Evolutionary conservation across 2,888 invertebrate species (phyloP), one percentile per base, ranked within the genome.

Genomic region (Psococerastis gibbosa): DNA sequence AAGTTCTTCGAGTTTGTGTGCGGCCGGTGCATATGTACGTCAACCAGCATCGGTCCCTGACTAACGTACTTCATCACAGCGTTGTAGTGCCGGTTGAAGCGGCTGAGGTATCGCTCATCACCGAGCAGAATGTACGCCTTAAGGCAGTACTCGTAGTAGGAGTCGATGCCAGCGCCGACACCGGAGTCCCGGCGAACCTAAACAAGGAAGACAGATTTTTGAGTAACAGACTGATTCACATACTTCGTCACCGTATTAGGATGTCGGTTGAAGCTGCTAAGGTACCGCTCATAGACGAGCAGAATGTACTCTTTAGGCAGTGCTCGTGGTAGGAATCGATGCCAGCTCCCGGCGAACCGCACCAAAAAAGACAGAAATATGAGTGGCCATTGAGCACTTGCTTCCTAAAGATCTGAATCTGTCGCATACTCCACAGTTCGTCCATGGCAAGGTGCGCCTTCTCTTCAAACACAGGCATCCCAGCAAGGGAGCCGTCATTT

Each of bases 281-380:
- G n/a, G n/a, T n/a, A n/a, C n/a, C n/a, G n/a, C n/a, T 89, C 87
- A 58, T 98, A 95, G 0, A 84, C 84, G 3, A 98, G 70, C 44
- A 98, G 68, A 50, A 98, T 88, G 62, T 97, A 98, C 0, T 94
- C 62, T 98, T 98, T 22, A 98, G 71, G 50, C 92, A 84, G 62
- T 98, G 97, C 62, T 98, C 97, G 58, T 97, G 98, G 62, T 98
- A 98, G 1, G 94, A 94, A 64, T 98, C n/a, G n/a, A n/a, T n/a
- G n/a, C n/a, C n/a, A n/a, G n/a, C n/a, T 97, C 95, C 55, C 92
- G 73, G 35, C 97, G 70, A 4, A 95, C 79, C 97, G 97, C 97
- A 62, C 95, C 92, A 0, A 97, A 97, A 2, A 85, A 91, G 60
- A 31, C 9, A 31, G 31, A 31, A 31, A 31, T 11, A 31, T 11